phyloP scores from a whole-genome alignment of 2,797 vertebrate species.

The Hippoglossus hippoglossus region DNA sequence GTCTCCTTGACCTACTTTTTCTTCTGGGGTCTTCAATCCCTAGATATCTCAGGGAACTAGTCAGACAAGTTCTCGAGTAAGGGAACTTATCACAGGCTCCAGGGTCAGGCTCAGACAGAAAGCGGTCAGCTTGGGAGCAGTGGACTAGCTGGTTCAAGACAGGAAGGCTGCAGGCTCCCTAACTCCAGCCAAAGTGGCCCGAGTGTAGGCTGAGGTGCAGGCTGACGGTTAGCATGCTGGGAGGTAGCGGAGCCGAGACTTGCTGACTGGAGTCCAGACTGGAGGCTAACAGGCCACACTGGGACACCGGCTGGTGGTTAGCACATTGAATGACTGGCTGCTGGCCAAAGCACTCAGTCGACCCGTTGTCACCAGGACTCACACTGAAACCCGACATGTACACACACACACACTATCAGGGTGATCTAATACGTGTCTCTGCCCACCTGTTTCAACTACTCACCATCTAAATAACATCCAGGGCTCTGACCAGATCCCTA shows the following conservation, averaged over 20 bases:
- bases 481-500: too few relatives aligned
- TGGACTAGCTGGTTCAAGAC: neutral
- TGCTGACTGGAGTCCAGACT: too few relatives aligned
- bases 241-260: too few relatives aligned
- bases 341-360: neutral
- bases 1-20: too few relatives aligned
- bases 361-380: neutral
- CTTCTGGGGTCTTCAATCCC: too few relatives aligned
- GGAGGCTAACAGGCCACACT: neutral
- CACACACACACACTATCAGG: too few relatives aligned
- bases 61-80: neutral
- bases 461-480: too few relatives aligned
- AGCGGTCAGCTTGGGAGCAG: neutral
- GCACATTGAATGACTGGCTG: neutral
- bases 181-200: neutral
- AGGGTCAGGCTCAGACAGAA: neutral
- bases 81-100: neutral
- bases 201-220: neutral
- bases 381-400: too few relatives aligned
- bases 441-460: too few relatives aligned
- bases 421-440: neutral
- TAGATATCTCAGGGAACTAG: too few relatives aligned
- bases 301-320: neutral
- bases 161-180: neutral
- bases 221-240: too few relatives aligned